phyloP scores from a whole-genome alignment of 2,888 invertebrate genomes.

The Hedychridium roseum region DNA sequence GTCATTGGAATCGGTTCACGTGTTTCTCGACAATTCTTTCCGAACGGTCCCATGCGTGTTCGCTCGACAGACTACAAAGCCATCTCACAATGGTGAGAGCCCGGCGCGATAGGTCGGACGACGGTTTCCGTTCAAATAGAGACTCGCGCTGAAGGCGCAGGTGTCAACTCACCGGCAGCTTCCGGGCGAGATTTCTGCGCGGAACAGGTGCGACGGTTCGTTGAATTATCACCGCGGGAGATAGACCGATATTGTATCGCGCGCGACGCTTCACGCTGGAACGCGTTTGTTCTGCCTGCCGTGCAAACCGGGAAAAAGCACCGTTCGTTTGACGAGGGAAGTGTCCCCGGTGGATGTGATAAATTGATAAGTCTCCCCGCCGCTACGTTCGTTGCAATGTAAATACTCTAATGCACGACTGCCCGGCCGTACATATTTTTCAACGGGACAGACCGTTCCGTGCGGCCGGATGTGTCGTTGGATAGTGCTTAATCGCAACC shows the following conservation, averaged over 20 bases:
- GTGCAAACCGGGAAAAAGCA: not conserved
- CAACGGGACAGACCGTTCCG: no score
- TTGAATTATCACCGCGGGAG: constrained; percentile 12
- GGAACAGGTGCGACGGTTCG: constrained; percentile 17
- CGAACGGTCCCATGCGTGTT: constrained; percentile 1
- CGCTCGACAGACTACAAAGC: constrained; percentile 48
- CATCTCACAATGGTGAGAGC: constrained; percentile 57
- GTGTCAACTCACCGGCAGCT: constrained; percentile 45
- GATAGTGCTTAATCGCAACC: no score
- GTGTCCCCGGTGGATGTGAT: no score
- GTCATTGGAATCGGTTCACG: no score
- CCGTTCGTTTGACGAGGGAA: no score
- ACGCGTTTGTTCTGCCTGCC: not conserved
- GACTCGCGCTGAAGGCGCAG: constrained; percentile 49
- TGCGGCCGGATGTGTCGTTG: no score
- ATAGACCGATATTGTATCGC: no score
- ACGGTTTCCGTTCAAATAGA: constrained; percentile 59
- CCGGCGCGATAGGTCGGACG: constrained; percentile 47
- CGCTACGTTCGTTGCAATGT: no score
- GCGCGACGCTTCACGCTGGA: not conserved
- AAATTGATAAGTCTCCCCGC: no score
- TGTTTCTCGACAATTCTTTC: no score
- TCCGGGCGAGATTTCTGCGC: constrained; percentile 50
- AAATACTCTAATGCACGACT: no score
- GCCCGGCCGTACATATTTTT: no score